Percentiles rank a stretch among this genome's conserved stretches.
Evolutionary conservation across 2,113 vertebrate species (phyloP).

Genomic region (Rhabdomys dilectus): DNA sequence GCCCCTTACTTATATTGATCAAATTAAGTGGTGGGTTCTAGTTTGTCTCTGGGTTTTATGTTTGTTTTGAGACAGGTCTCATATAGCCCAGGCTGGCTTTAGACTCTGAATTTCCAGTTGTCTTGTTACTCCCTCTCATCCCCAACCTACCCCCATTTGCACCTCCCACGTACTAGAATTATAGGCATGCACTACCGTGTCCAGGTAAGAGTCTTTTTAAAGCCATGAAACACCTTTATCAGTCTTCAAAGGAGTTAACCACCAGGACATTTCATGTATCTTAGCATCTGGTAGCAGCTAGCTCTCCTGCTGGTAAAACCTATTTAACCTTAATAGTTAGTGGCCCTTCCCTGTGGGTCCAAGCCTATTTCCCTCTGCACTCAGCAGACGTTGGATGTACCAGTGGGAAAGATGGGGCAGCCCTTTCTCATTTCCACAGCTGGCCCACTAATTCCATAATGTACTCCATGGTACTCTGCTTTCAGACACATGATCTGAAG

Average conservation of each 20-base stretch:
- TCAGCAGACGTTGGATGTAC: neutral
- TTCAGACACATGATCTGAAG: neutral
- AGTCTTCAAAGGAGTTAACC: neutral
- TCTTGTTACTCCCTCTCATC: no score
- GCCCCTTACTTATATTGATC: neutral
- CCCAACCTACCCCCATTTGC: no score
- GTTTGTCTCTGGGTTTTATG: neutral
- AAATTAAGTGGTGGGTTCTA: neutral
- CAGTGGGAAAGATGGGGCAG: neutral
- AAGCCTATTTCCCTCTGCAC: neutral
- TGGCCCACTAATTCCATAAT: neutral
- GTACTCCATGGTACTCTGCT: neutral
- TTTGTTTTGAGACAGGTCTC: neutral
- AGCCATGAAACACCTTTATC: neutral
- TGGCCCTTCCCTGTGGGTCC: no score
- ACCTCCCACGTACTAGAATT: neutral
- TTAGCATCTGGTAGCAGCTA: neutral
- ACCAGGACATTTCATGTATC: neutral
- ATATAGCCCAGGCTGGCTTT: neutral
- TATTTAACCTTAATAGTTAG: neutral
- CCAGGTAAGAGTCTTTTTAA: neutral
- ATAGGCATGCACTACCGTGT: neutral
- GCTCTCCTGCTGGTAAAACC: neutral
- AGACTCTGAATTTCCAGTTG: neutral
- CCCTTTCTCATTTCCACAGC: rapidly evolving